phyloP scores from a whole-genome alignment of 1,140 invertebrate genomes.

The Mycetomoellerius zeteki region DNA sequence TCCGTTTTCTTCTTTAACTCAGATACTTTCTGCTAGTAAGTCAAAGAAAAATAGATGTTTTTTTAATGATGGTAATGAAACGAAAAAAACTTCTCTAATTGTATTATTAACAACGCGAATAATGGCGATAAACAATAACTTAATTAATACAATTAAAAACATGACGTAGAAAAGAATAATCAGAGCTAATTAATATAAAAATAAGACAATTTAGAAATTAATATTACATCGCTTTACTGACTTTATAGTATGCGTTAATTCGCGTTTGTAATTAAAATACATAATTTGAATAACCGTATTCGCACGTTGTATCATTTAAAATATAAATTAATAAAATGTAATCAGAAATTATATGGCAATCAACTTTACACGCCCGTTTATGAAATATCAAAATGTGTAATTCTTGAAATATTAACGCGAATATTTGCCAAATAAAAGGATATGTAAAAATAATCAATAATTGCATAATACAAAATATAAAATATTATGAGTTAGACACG shows the following conservation, averaged over 20 bases:
- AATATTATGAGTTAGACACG: neutral
- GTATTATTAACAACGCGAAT: constrained; percentile 18
- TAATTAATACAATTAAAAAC: neutral
- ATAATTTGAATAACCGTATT: neutral
- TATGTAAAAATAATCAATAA: neutral
- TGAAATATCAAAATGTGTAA: constrained; percentile 11
- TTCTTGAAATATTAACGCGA: constrained; percentile 5
- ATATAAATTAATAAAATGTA: constrained; percentile 6
- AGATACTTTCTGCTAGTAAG: constrained; percentile 8
- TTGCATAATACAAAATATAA: neutral
- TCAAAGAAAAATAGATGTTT: constrained; percentile 18
- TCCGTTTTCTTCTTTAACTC: constrained; percentile 35
- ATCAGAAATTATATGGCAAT: constrained; percentile 14
- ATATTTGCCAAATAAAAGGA: neutral
- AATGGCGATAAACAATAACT: neutral
- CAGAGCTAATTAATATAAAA: neutral
- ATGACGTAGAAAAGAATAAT: neutral
- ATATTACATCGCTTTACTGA: neutral
- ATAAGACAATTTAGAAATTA: neutral
- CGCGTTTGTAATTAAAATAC: constrained; percentile 9
- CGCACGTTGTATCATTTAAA: neutral
- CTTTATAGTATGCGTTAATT: neutral
- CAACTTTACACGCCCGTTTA: neutral
- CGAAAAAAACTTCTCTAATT: neutral
- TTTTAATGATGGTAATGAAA: neutral